Base-by-base conservation (phyloP, 2,888 invertebrate species). In the Psylliodes chrysocephalus region DNA sequence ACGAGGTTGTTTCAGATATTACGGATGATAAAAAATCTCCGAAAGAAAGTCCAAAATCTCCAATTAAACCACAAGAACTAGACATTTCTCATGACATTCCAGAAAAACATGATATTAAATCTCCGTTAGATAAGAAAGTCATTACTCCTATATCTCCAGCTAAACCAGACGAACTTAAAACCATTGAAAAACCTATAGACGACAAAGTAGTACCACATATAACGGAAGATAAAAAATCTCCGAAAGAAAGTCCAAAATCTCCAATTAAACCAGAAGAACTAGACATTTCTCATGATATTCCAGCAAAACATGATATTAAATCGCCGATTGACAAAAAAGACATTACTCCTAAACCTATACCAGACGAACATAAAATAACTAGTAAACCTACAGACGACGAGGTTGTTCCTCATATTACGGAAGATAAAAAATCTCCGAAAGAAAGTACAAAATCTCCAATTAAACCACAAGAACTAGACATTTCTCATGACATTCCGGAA, bases 41-140 rank as follows among this genome's bases (percentile, higher is more conserved):
- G 7, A 52, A 46, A 53, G 30, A 44, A 10, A 6, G 3, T 6
- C 38, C 38, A n/a, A 46, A 49, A 15, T 44, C 53, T 53, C 53
- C 53, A 53, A 25, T n/a, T 1, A 51, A 51, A n/a, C 17, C 33
- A 6, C 51, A 28, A 30, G 51, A 33, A 3, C 12, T 17, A 3
- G 6, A 22, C 5, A 19, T 12, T 47, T n/a, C 8, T 1, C 47
- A 22, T 47, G n/a, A n/a, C n/a, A n/a, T n/a, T n/a, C n/a, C n/a
- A n/a, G n/a, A n/a, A n/a, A n/a, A n/a, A n/a, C n/a, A n/a, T n/a
- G n/a, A n/a, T n/a, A n/a, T n/a, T n/a, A n/a, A n/a, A n/a, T n/a
- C n/a, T n/a, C n/a, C n/a, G n/a, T n/a, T n/a, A n/a, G n/a, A n/a
- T n/a, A n/a, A n/a, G n/a, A n/a, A n/a, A n/a, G n/a, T n/a, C n/a